Evolutionary conservation across 2,113 vertebrate genomes (phyloP).

Genomic region (Paracanthobrama guichenoti): DNA sequence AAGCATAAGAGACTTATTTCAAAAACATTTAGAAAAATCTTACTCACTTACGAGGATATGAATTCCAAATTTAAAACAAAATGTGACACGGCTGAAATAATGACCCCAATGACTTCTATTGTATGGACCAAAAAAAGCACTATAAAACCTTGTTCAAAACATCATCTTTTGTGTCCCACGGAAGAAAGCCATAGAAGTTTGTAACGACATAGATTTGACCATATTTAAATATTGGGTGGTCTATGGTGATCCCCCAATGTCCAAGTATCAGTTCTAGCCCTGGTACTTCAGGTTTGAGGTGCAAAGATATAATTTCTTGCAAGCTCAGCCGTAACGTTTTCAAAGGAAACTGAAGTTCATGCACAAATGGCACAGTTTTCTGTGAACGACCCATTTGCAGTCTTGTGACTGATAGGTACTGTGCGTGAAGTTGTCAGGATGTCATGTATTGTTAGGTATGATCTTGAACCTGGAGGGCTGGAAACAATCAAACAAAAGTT

Average conservation of each 20-base stretch:
- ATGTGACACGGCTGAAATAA: neutral
- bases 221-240: neutral
- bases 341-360: neutral
- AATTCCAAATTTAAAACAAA: neutral
- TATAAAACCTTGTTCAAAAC: too few relatives aligned
- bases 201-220: neutral
- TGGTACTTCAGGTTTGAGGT: neutral
- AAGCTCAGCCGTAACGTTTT: neutral
- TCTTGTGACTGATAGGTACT: conserved; percentile 3
- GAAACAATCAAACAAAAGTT: conserved; percentile 2
- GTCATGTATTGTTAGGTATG: neutral
- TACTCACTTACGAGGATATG: neutral
- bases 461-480: neutral
- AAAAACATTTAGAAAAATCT: neutral
- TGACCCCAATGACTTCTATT: too few relatives aligned
- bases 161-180: too few relatives aligned
- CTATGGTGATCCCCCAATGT: neutral
- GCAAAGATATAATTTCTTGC: neutral
- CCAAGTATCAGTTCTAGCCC: neutral
- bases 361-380: neutral
- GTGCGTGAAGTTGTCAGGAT: conserved; percentile 10
- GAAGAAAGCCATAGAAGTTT: too few relatives aligned
- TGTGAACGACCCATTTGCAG: neutral
- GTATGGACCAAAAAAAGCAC: too few relatives aligned
- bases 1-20: neutral